Base-by-base conservation (phyloP, 2,797 vertebrate species). In the Mormyrops boulengeri region DNA sequence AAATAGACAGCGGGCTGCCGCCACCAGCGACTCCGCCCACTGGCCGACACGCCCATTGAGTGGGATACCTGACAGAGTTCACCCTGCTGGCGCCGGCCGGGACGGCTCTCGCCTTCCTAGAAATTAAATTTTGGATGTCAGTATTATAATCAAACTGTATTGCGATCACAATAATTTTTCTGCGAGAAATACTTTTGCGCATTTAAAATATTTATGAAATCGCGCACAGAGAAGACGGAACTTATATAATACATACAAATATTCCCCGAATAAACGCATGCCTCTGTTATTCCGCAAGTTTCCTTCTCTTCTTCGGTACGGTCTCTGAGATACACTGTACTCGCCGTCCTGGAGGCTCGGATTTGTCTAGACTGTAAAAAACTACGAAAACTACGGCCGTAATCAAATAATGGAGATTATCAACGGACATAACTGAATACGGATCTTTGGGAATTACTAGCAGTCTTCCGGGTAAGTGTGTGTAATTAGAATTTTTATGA, bases 381-480 rank as follows among this genome's bases (percentile, higher is more conserved):
- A 86, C 6, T 91, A 90, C 91, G 90, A 92, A 92, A 92, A 88
- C 91, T 85, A n/a, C n/a, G 80, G 90, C 91, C 92, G 60, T 73
- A 52, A 89, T 82, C 91, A 88, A 92, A 94, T 92, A 95, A 95
- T 93, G 95, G 95, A 96, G 96, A 95, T 95, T 95, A 95, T 94
- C 95, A 95, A 94, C 93, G 95, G 94, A 47, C 80, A 90, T 88
- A 92, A 95, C 93, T 92, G 93, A 69, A 94, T 93, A 93, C 94
- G 96, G 95, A 95, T 96, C 96, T 95, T 95, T 96, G 95, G 96
- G 96, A 95, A 95, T 96, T 95, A 95, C 95, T 91, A 93, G 92
- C 93, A 95, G 95, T 92, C 91, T 94, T 91, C 96, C 94, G 93
- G 93, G 85, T 87, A 87, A 87, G 85, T 87, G 22, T 55, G 49